Evolutionary conservation across 2,888 invertebrate genomes (phyloP).

Genomic region (Helleia helle): DNA sequence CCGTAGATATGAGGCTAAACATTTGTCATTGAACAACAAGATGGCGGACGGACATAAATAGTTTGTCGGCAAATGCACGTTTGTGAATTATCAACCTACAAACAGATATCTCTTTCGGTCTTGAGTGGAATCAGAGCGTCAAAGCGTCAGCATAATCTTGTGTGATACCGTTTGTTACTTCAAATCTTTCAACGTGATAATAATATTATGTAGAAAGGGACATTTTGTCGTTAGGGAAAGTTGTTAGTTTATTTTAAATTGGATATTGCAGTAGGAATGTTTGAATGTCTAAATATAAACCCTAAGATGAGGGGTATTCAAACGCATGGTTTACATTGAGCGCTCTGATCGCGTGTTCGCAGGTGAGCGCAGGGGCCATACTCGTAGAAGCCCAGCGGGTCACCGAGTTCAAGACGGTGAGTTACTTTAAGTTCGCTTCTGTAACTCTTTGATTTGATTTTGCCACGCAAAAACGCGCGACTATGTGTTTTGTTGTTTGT

Average conservation of each 20-base stretch:
- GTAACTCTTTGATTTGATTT: slow-evolving; percentile 12
- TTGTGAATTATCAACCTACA: slow-evolving; percentile 49
- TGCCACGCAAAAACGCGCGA: slow-evolving; percentile 1
- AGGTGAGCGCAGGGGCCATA: slow-evolving; percentile 69
- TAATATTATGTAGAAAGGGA: no score
- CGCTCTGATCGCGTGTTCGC: slow-evolving; percentile 64
- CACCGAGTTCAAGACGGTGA: slow-evolving; percentile 64
- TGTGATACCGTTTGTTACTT: slow-evolving; percentile 1
- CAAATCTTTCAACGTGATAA: neutral
- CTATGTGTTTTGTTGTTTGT: neutral
- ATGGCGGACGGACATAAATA: slow-evolving; percentile 60
- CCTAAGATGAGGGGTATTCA: slow-evolving; percentile 30
- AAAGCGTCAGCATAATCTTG: slow-evolving; percentile 19
- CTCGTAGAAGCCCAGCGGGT: slow-evolving; percentile 64
- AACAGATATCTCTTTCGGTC: slow-evolving; percentile 32
- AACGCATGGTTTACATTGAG: slow-evolving; percentile 51
- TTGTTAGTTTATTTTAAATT: neutral
- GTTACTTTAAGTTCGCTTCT: slow-evolving; percentile 36
- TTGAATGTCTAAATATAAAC: slow-evolving; percentile 16
- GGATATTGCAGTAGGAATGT: neutral
- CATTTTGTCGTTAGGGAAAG: neutral
- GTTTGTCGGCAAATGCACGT: slow-evolving; percentile 42
- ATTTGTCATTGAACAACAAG: slow-evolving; percentile 60
- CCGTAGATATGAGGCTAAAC: slow-evolving; percentile 29
- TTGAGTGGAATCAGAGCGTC: slow-evolving; percentile 26